Percentiles rank a stretch among this genome's conserved stretches.
phyloP scores from a whole-genome alignment of 2,113 vertebrate species.

The Phoenicopterus ruber region DNA sequence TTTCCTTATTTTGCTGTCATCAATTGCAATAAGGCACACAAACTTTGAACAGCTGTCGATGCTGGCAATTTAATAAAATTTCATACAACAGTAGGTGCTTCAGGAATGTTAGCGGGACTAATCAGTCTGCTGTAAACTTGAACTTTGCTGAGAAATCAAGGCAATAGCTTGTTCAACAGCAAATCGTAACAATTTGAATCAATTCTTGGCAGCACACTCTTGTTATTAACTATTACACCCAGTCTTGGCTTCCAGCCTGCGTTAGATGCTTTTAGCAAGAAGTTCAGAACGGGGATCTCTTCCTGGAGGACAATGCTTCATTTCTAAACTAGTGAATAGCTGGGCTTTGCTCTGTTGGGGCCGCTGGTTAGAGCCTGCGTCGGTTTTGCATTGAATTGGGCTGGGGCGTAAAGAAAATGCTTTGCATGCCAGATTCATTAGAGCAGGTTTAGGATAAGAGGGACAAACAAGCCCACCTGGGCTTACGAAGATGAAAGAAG shows the following conservation, averaged over 20 bases:
- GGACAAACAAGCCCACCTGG: not conserved
- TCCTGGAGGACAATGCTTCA: not conserved
- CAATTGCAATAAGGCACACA: not conserved
- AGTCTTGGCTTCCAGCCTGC: not conserved
- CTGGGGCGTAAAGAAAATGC: not conserved
- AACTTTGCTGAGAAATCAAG: slow-evolving; percentile 41
- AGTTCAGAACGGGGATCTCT: not conserved
- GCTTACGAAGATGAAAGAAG: accelerated
- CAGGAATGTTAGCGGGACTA: not conserved
- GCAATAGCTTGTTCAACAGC: slow-evolving; percentile 22
- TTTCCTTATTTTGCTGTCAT: slow-evolving; percentile 13
- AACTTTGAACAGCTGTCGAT: not conserved
- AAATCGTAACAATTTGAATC: not conserved
- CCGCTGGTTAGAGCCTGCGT: not conserved
- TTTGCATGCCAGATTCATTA: accelerated
- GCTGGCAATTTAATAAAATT: slow-evolving; percentile 42
- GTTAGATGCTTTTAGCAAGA: not conserved
- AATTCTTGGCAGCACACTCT: not conserved
- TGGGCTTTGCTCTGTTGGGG: not conserved
- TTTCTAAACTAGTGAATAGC: not conserved
- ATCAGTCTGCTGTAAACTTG: slow-evolving; percentile 15
- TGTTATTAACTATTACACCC: not conserved
- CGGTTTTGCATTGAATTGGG: not conserved
- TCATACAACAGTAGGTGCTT: not conserved
- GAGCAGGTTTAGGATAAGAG: not conserved